A percentile compares a stretch with the other conserved stretches of the same genome.
Conservation (phyloP, 2,797 vertebrate genomes). For the Cuculus canorus region DNA sequence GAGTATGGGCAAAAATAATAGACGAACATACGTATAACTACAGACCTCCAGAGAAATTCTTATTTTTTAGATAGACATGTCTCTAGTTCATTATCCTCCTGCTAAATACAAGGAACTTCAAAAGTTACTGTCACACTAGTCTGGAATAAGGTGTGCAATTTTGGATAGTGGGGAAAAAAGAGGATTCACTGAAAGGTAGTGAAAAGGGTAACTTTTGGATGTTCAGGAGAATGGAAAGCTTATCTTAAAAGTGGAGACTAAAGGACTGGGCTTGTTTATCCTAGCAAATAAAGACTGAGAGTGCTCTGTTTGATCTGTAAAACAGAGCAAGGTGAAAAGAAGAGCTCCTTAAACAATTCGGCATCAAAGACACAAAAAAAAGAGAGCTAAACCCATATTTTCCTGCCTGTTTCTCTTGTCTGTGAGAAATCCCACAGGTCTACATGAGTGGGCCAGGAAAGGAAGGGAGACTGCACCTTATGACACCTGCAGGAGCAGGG, state of each 20-base stretch:
- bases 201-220: not conserved
- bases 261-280: constrained; percentile 8
- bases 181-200: not conserved
- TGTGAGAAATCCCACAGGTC: too few species aligned
- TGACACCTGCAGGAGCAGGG: not conserved
- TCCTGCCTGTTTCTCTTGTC: not conserved
- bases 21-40: not conserved
- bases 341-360: not conserved
- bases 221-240: not conserved
- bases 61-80: not conserved
- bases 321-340: not conserved
- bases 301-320: constrained; percentile 1
- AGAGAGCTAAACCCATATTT: not conserved
- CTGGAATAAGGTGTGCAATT: not conserved
- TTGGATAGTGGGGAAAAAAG: not conserved
- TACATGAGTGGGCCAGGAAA: accelerated
- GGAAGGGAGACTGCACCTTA: not conserved
- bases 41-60: not conserved
- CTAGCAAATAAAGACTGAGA: constrained; percentile 14
- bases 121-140: not conserved
- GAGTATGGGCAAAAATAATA: not conserved
- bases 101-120: not conserved
- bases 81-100: not conserved
- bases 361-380: not conserved
- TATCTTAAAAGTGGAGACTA: constrained; percentile 32